Percentiles rank a stretch among this genome's conserved stretches.
phyloP scores from a whole-genome alignment of 1,140 invertebrate genomes.

The Drepana arcuata region DNA sequence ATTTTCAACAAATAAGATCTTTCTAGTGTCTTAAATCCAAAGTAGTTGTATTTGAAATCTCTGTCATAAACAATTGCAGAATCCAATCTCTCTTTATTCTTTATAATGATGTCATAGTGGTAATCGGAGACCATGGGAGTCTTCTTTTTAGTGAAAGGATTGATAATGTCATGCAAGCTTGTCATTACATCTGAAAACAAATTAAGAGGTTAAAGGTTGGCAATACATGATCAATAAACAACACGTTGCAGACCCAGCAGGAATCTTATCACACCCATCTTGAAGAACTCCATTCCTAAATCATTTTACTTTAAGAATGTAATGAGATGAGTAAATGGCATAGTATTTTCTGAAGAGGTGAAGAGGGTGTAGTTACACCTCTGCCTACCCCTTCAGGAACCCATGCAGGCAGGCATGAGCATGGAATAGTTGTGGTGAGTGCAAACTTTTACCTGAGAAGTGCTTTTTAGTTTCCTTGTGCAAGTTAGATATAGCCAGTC shows the following conservation, averaged over 20 bases:
- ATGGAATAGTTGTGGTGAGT: too few species aligned
- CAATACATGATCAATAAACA: too few species aligned
- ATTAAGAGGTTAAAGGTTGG: too few species aligned
- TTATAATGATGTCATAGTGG: constrained; percentile 88
- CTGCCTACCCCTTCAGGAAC: too few species aligned
- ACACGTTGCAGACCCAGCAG: too few species aligned
- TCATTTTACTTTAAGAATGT: too few species aligned
- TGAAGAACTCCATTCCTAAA: too few species aligned
- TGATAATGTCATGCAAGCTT: constrained; percentile 86
- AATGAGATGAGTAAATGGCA: too few species aligned
- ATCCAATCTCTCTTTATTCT: constrained; percentile 91
- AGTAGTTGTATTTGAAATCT: constrained; percentile 98
- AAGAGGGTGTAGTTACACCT: too few species aligned
- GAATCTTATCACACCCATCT: too few species aligned
- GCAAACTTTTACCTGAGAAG: constrained; percentile 83
- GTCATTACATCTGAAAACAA: constrained; percentile 88
- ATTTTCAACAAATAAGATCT: constrained; percentile 96
- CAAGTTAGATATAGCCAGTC: constrained; percentile 97
- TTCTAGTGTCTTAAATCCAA: constrained; percentile 99
- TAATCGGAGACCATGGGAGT: constrained; percentile 90
- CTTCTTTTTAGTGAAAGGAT: constrained; percentile 79
- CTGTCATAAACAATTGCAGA: constrained; percentile 98
- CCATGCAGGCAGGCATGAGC: too few species aligned
- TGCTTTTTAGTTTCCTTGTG: constrained; percentile 96
- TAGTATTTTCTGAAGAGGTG: too few species aligned